Evolutionary conservation across 2,797 vertebrate genomes (phyloP).

Genomic region (Merluccius polli): DNA sequence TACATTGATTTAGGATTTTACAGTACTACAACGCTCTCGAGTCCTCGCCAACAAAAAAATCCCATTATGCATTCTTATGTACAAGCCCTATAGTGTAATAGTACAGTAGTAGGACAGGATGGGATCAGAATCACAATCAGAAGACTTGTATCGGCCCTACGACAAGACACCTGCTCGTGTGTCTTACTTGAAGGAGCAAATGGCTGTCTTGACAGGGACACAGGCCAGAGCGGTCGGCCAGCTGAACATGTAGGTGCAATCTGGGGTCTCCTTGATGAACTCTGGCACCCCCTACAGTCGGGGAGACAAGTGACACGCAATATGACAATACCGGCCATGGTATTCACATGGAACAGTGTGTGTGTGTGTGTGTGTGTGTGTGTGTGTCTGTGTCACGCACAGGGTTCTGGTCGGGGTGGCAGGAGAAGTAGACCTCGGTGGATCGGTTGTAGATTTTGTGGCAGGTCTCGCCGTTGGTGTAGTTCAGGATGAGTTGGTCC

Average conservation of each 20-base stretch:
- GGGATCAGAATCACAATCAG: background rate
- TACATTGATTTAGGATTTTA: too few species aligned
- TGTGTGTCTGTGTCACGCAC: constrained; percentile 64
- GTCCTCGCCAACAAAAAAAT: too few species aligned
- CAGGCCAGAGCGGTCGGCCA: constrained; percentile 90
- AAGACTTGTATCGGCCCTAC: too few species aligned
- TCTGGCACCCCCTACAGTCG: constrained; percentile 70
- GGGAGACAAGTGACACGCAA: background rate
- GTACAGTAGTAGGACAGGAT: background rate
- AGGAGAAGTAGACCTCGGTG: constrained; percentile 87
- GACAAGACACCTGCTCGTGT: background rate
- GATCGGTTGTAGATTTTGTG: constrained; percentile 85
- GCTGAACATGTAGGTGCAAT: constrained; percentile 91
- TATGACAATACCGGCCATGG: background rate
- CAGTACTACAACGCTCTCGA: too few species aligned
- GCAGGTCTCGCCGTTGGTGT: constrained; percentile 83
- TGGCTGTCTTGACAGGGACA: constrained; percentile 77
- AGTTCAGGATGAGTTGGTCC: constrained; percentile 89
- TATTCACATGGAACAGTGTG: background rate
- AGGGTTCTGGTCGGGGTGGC: constrained; percentile 74
- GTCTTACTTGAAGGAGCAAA: constrained; percentile 90
- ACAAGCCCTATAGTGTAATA: too few species aligned
- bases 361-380: background rate
- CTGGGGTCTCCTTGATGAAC: constrained; percentile 87
- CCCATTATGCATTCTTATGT: too few species aligned